These are phyloP conservation scores for Coelinius sp. DNA, from an alignment of 2,888 invertebrate genomes.

Conservation along the genomic window DNA sequence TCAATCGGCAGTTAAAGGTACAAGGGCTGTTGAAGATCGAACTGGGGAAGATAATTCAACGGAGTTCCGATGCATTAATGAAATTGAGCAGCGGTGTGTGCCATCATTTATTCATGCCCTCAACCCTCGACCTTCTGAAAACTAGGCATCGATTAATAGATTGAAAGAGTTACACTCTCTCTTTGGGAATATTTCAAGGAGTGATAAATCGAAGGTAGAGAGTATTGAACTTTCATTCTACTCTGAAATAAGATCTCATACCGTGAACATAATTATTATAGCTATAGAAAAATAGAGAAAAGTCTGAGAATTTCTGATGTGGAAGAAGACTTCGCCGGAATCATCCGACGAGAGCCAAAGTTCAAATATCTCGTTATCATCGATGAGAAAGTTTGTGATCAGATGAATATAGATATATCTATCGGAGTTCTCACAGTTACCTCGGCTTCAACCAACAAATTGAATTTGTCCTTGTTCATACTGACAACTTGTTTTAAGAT, in stretches of 20 bases:
- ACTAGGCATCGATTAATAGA: constrained; percentile 3
- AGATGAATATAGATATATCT: neutral
- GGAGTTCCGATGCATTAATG: neutral
- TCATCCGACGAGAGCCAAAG: neutral
- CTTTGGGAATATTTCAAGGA: neutral
- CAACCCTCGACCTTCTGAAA: neutral
- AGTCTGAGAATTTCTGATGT: neutral
- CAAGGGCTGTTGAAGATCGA: neutral
- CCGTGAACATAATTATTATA: neutral
- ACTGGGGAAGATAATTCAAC: neutral
- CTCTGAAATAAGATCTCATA: neutral
- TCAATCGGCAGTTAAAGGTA: neutral
- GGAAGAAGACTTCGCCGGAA: neutral
- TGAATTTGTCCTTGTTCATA: neutral
- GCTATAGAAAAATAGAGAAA: neutral
- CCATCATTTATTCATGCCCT: neutral
- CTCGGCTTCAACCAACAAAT: neutral
- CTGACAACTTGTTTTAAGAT: neutral
- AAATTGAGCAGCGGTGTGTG: neutral
- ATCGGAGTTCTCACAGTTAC: neutral
- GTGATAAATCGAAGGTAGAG: neutral
- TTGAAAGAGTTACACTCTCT: neutral
- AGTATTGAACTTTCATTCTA: neutral
- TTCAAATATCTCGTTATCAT: neutral
- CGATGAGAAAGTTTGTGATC: neutral